A percentile compares a stretch with the other conserved stretches of the same genome.
phyloP scores from a whole-genome alignment of 2,797 vertebrate genomes.

The Chelon labrosus region DNA sequence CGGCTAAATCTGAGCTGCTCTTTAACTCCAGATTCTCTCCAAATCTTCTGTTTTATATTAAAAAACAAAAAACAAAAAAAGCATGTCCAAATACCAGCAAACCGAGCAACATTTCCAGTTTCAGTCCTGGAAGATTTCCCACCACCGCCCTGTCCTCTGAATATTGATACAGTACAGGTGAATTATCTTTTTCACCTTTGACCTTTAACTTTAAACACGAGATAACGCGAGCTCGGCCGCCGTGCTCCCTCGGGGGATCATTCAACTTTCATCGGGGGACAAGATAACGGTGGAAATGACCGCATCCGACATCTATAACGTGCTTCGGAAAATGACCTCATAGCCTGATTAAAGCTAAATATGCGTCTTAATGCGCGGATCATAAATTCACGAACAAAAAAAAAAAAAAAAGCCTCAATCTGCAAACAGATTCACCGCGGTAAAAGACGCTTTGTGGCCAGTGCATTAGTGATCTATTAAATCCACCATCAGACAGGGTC shows the following conservation, averaged over 20 bases:
- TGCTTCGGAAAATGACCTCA: slow-evolving; percentile 45
- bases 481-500: neutral
- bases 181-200: slow-evolving; percentile 50
- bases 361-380: slow-evolving; percentile 10
- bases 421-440: neutral
- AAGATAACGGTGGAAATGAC: slow-evolving; percentile 30
- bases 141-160: slow-evolving; percentile 12
- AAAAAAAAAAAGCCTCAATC: neutral
- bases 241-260: slow-evolving; percentile 10
- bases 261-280: slow-evolving; percentile 25
- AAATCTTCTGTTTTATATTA: too few relatives aligned
- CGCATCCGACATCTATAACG: slow-evolving; percentile 23
- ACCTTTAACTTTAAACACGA: slow-evolving; percentile 60
- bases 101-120: slow-evolving; percentile 11
- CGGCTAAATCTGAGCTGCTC: neutral
- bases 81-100: neutral
- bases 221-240: slow-evolving; percentile 53
- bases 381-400: neutral
- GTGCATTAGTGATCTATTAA: neutral
- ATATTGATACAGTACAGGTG: slow-evolving; percentile 21
- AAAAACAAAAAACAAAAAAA: too few relatives aligned
- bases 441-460: neutral
- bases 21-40: neutral
- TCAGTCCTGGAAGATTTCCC: slow-evolving; percentile 38
- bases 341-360: slow-evolving; percentile 33